Base-by-base conservation (phyloP, 2,113 vertebrate species). In the Platysteira castanea region DNA sequence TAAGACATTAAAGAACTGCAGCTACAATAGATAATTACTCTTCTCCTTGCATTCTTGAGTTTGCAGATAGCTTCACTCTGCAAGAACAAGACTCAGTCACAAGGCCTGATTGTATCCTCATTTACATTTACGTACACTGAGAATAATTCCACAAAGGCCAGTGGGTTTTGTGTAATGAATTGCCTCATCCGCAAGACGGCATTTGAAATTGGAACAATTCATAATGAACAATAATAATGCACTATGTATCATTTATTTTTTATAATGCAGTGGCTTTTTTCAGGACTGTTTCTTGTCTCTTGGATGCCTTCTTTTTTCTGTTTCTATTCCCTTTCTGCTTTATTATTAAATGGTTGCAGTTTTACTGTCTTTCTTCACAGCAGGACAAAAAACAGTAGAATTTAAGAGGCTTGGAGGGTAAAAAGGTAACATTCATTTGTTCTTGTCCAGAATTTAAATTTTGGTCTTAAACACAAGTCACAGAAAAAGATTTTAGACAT, bases 321-420 rank as follows among this genome's bases (percentile, higher is more conserved):
- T 85, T 96, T 96, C 71, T 69, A 42, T 90, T 95, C 39, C 11
- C 22, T 96, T 94, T 87, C 41, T 91, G 49, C 41, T 92, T 94
- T 81, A 74, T 78, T 94, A 94, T 89, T 93, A 95, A 95, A 94
- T 96, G 53, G 6, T 84, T 93, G 50, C 53, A 87, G 41, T 90
- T 85, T 65, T 96, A 65, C 61, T 81, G 54, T 87, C 77, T 78
- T 94, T 59, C 31, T 91, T 79, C 83, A 37, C 15, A 74, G 61
- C 3, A 31, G 19, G 20, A 24, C 31, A 22, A 8, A 88, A 95
- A 91, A 52, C 41, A 78, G 85, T 19, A 71, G 57, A 37, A 87
- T 81, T 68, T 82, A 35, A 71, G 94, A 42, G 9, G 27, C 22
- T 28, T 37, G 35, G 3, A 4, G 13, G 8, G 2, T 10, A n/a